A percentile compares a stretch with the other conserved stretches of the same genome.
Evolutionary conservation across 2,888 invertebrate species (phyloP).

Genomic region (Deilephila elpenor): DNA sequence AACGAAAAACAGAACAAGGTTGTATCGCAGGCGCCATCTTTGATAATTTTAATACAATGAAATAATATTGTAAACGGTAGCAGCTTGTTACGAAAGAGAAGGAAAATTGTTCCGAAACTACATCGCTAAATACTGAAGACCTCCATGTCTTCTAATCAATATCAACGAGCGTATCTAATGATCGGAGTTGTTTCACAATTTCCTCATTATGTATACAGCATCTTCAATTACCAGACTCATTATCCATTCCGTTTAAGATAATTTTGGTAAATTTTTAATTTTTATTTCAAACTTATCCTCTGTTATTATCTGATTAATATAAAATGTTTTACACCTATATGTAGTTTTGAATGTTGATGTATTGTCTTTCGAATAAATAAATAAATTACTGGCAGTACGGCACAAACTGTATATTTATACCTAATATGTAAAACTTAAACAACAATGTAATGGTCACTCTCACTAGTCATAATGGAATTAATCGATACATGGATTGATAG

Average conservation of each 20-base stretch:
- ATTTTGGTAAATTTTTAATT: neutral
- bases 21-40: too few relatives aligned
- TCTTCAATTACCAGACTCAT: neutral
- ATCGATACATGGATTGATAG: too few relatives aligned
- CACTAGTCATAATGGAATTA: too few relatives aligned
- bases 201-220: slow-evolving; percentile 23
- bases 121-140: neutral
- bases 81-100: neutral
- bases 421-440: too few relatives aligned
- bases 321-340: neutral
- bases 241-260: neutral
- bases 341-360: too few relatives aligned
- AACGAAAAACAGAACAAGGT: too few relatives aligned
- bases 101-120: neutral
- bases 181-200: slow-evolving; percentile 18
- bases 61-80: too few relatives aligned
- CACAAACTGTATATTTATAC: too few relatives aligned
- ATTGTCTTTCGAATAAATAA: too few relatives aligned
- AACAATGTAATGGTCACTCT: too few relatives aligned
- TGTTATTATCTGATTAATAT: neutral
- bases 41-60: too few relatives aligned
- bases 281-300: neutral
- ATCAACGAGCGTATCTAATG: slow-evolving; percentile 9
- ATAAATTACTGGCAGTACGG: too few relatives aligned
- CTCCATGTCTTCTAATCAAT: slow-evolving; percentile 4